phyloP scores from a whole-genome alignment of 2,888 invertebrate genomes.

The Lacanobia wlatinum region DNA sequence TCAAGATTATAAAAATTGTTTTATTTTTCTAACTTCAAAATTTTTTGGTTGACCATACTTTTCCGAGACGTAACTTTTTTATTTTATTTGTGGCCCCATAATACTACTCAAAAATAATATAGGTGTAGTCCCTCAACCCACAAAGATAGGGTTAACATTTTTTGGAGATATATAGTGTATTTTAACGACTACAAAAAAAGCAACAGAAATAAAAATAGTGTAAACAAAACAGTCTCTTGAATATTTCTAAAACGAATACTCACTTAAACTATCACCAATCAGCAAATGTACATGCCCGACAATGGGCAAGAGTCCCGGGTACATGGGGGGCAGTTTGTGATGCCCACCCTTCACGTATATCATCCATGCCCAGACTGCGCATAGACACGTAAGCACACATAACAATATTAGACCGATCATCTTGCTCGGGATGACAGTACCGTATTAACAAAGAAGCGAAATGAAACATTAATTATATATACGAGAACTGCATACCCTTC shows the following conservation, averaged over 20 bases:
- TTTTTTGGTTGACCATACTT: too few relatives aligned
- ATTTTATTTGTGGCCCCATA: too few relatives aligned
- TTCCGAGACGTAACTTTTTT: too few relatives aligned
- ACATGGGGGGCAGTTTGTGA: constrained; percentile 55
- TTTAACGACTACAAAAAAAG: too few relatives aligned
- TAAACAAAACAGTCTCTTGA: neutral
- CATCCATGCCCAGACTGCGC: constrained; percentile 43
- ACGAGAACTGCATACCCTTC: constrained; percentile 10
- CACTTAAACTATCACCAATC: constrained; percentile 57
- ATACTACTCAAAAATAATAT: too few relatives aligned
- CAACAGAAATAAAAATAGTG: too few relatives aligned
- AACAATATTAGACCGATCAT: constrained; percentile 50
- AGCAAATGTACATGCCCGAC: constrained; percentile 54
- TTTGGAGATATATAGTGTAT: too few relatives aligned
- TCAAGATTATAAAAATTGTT: too few relatives aligned
- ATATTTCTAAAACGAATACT: constrained; percentile 25
- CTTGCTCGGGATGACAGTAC: neutral
- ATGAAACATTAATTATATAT: constrained; percentile 22
- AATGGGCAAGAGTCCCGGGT: constrained; percentile 53
- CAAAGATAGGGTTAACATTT: too few relatives aligned
- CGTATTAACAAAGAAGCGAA: neutral
- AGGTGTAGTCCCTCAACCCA: too few relatives aligned
- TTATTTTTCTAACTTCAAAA: too few relatives aligned
- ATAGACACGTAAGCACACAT: constrained; percentile 35
- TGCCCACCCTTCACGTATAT: constrained; percentile 26